Conservation (phyloP, 2,888 invertebrate species). For the Ornithoptera priamus region DNA sequence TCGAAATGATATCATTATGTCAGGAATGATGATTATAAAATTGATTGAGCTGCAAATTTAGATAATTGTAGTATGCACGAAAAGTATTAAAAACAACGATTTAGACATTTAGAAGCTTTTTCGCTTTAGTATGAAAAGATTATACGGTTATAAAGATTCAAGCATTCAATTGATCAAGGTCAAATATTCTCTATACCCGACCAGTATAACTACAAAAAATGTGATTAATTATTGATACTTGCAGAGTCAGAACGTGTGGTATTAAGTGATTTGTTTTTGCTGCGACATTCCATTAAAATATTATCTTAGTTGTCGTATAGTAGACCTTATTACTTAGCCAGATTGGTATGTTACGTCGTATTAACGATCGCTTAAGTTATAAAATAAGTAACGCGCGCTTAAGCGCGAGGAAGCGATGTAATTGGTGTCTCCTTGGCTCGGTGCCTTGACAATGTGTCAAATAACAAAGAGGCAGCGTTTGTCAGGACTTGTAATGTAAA, state of each 20-base stretch:
- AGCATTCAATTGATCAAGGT: too few species aligned
- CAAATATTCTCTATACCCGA: too few species aligned
- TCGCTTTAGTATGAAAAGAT: too few species aligned
- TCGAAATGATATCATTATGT: too few species aligned
- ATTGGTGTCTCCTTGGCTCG: conserved; percentile 55
- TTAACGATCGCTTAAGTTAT: not conserved
- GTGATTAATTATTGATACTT: conserved; percentile 17
- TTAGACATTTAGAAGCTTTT: too few species aligned
- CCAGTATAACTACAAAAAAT: not conserved
- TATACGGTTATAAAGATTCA: too few species aligned
- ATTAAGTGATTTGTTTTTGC: conserved; percentile 31
- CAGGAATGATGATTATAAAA: too few species aligned
- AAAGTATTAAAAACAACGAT: too few species aligned
- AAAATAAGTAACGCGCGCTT: conserved; percentile 22
- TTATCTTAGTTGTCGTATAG: not conserved
- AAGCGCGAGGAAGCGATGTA: conserved; percentile 48
- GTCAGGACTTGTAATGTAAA: conserved; percentile 60
- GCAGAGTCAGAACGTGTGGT: conserved; percentile 4
- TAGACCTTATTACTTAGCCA: conserved; percentile 7
- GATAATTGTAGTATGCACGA: too few species aligned
- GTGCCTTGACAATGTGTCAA: conserved; percentile 68
- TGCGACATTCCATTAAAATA: conserved; percentile 23
- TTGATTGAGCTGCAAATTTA: too few species aligned
- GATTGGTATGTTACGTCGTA: not conserved
- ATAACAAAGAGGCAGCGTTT: conserved; percentile 58